Percentiles rank a stretch among this genome's conserved stretches.
Conservation (phyloP, 2,797 vertebrate species). For the Oryzias sinensis region DNA sequence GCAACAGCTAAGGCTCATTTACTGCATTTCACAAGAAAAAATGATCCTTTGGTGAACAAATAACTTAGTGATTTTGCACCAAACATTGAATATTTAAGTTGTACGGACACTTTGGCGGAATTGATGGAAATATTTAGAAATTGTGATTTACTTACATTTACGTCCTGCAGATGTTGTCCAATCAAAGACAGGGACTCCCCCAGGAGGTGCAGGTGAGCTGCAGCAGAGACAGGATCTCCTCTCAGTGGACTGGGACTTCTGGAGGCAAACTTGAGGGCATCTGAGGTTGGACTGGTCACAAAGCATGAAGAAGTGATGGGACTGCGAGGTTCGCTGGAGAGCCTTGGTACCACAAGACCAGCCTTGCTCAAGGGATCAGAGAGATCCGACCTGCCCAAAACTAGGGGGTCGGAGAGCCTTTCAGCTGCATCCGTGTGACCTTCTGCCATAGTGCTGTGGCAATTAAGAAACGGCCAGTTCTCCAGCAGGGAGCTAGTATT, state of each 20-base stretch:
- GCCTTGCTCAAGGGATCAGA: background rate
- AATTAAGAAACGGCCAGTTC: slow-evolving; percentile 84
- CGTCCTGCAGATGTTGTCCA: slow-evolving; percentile 90
- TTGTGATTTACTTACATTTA: slow-evolving; percentile 77
- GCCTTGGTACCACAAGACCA: slow-evolving; percentile 2
- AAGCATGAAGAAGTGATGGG: slow-evolving; percentile 8
- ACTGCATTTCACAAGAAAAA: no score
- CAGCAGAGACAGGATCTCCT: slow-evolving; percentile 86
- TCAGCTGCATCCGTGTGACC: background rate
- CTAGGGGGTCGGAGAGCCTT: slow-evolving; percentile 3
- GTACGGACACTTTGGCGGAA: background rate
- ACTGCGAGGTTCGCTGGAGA: slow-evolving; percentile 5
- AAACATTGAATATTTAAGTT: background rate
- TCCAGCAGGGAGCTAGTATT: slow-evolving; percentile 68
- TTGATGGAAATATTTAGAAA: background rate
- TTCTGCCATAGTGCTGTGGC: slow-evolving; percentile 68
- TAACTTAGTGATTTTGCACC: background rate
- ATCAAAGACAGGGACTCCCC: slow-evolving; percentile 95
- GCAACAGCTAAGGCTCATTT: no score
- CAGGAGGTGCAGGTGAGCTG: slow-evolving; percentile 91
- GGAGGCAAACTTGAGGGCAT: slow-evolving; percentile 75
- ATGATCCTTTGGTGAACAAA: no score
- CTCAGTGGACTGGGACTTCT: slow-evolving; percentile 69
- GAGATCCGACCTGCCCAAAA: background rate
- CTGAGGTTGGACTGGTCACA: slow-evolving; percentile 23